Percentiles rank a stretch among this genome's conserved stretches.
Evolutionary conservation across 1,140 invertebrate genomes (phyloP).

Genomic region (Papilio aristodemus): DNA sequence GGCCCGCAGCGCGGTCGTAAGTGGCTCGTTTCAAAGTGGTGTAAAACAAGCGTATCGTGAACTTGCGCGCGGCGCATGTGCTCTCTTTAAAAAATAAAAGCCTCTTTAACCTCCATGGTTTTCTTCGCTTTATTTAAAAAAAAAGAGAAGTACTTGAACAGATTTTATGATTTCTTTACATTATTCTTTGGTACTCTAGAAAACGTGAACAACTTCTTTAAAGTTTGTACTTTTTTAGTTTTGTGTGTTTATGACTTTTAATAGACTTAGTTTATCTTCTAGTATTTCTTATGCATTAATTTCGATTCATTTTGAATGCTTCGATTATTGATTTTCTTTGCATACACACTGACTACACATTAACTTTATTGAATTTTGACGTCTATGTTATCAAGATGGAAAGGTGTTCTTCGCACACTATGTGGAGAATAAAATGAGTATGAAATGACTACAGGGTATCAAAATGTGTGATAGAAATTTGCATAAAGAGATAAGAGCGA

Average conservation of each 20-base stretch:
- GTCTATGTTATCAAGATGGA: not conserved
- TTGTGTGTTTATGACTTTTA: not conserved
- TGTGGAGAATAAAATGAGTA: constrained; percentile 31
- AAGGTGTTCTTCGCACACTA: not conserved
- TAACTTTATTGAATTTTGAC: not conserved
- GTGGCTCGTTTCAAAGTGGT: constrained; percentile 75
- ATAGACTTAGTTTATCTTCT: not conserved
- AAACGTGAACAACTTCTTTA: not conserved
- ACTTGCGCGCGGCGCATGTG: constrained; percentile 43
- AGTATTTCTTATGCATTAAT: too few relatives aligned
- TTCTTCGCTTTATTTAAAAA: constrained; percentile 42
- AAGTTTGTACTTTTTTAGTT: not conserved
- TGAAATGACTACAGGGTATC: constrained; percentile 43
- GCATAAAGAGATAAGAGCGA: constrained; percentile 75
- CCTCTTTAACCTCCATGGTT: constrained; percentile 38
- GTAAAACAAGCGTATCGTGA: constrained; percentile 70
- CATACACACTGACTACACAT: not conserved
- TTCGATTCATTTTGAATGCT: too few relatives aligned
- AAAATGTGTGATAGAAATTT: constrained; percentile 75
- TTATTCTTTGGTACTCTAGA: not conserved
- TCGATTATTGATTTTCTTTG: not conserved
- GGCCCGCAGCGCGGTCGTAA: constrained; percentile 55
- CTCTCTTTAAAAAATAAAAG: constrained; percentile 57
- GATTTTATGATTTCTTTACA: constrained; percentile 24
- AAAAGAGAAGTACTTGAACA: constrained; percentile 25